phyloP scores from a whole-genome alignment of 2,888 invertebrate genomes.

The Dryococelus australis region DNA sequence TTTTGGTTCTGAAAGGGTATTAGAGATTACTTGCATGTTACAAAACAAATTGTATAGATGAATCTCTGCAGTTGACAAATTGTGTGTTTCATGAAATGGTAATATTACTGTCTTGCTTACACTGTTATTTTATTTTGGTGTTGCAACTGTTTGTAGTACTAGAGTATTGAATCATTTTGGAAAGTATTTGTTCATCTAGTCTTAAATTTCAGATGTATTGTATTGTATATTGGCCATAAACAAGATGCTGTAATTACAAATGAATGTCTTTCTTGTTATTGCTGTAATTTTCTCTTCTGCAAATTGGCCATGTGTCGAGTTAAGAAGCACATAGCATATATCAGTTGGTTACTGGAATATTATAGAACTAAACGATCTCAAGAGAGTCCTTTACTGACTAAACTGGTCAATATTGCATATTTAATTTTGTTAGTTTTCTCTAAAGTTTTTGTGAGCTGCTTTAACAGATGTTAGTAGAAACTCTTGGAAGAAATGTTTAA shows the following conservation, averaged over 20 bases:
- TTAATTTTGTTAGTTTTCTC: slow-evolving; percentile 8
- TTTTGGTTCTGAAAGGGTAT: no score
- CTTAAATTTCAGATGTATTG: neutral
- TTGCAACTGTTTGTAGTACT: neutral
- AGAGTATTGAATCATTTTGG: slow-evolving; percentile 1
- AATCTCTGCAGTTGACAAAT: neutral
- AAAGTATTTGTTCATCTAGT: neutral
- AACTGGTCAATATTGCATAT: slow-evolving; percentile 3
- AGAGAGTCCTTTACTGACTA: neutral
- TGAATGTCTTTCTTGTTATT: neutral
- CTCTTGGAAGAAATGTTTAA: neutral
- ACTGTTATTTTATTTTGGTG: no score
- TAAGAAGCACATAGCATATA: neutral
- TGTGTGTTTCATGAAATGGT: neutral
- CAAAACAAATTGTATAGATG: neutral
- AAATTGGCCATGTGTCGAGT: neutral
- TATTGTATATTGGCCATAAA: neutral
- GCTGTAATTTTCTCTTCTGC: neutral
- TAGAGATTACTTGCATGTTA: no score
- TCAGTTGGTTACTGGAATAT: neutral
- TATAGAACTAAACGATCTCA: neutral
- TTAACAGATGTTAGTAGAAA: neutral
- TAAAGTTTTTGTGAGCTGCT: neutral
- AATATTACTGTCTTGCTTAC: neutral
- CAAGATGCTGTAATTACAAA: neutral